Base-by-base conservation (phyloP, 2,888 invertebrate genomes). In the Crioceris asparagi region DNA sequence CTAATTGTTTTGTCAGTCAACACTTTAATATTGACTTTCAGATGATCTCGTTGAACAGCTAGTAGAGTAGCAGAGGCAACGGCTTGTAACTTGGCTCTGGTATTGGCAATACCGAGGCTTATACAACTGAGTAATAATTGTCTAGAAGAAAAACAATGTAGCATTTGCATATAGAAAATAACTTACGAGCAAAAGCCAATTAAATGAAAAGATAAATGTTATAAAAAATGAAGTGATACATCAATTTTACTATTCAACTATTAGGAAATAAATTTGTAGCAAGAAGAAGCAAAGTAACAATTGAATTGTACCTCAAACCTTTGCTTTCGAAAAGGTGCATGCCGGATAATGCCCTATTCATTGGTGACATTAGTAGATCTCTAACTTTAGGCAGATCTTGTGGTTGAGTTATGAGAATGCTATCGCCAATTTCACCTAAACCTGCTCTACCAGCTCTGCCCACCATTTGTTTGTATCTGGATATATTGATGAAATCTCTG, bases 401-500 rank as follows among this genome's bases (percentile, higher is more conserved):
- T 17, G 62, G 62, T 36, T 73, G 70, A 50, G 83, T 79, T 25
- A 94, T 77, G n/a, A 92, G 66, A 57, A 92, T 83, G 59, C 92
- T 91, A 57, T 94, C 93, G 25, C 90, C 91, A 6, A 73, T 69
- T 35, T 77, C 72, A 19, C 83, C 83, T 47, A 88, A 70, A 1
- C 94, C 94, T 1, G 93, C 86, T 41, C 96, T 72, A 1, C 96
- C 96, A 4, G 96, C 96, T 35, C 96, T 69, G 2, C 96, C 96
- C 36, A 79, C 77, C 96, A 97, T 97, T 74, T 97, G 97, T 45
- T 91, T 83, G 64, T 97, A 97, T 46, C 77, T 75, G 46, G 81
- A 53, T 75, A 54, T 40, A 29, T 36, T 53, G 29, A 53, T 48
- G 41, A 53, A 53, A 15, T 51, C 51, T 29, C 35, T 44, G 15